Percentiles rank a stretch among this genome's conserved stretches.
Evolutionary conservation across 2,888 invertebrate genomes (phyloP).

Genomic region (Zaprionus bogoriensis): DNA sequence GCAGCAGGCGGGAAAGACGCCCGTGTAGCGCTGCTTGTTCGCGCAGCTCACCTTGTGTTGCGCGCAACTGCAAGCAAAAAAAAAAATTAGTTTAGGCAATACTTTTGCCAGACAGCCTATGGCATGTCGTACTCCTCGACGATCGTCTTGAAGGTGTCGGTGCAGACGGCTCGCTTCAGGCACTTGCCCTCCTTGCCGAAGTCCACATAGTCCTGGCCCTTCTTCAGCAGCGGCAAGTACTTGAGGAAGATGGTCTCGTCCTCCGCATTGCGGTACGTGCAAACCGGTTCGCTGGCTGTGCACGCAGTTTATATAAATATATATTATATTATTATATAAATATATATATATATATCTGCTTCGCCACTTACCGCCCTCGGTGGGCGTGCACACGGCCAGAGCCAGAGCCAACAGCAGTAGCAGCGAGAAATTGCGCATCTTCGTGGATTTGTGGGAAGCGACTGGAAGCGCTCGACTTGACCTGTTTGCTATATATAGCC

Average conservation of each 20-base stretch:
- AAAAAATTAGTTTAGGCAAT: background rate
- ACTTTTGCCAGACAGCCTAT: slow-evolving; percentile 40
- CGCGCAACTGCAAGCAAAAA: slow-evolving; percentile 53
- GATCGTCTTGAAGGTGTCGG: slow-evolving; percentile 68
- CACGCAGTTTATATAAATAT: too few species aligned
- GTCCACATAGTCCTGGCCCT: slow-evolving; percentile 79
- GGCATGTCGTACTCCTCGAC: slow-evolving; percentile 80
- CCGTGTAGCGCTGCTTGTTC: slow-evolving; percentile 76
- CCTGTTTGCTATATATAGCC: slow-evolving; percentile 66
- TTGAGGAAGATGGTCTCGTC: slow-evolving; percentile 78
- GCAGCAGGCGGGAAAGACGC: slow-evolving; percentile 80
- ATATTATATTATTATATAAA: too few species aligned
- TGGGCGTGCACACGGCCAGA: too few species aligned
- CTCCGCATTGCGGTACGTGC: slow-evolving; percentile 73
- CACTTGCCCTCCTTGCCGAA: slow-evolving; percentile 77
- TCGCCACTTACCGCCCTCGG: slow-evolving; percentile 31
- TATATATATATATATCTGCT: too few species aligned
- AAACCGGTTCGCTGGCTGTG: slow-evolving; percentile 75
- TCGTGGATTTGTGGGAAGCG: slow-evolving; percentile 19
- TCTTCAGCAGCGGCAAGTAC: slow-evolving; percentile 68
- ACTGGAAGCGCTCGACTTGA: slow-evolving; percentile 31
- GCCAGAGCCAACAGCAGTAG: slow-evolving; percentile 22
- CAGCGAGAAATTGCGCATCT: slow-evolving; percentile 40
- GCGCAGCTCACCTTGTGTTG: slow-evolving; percentile 67
- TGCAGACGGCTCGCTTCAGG: slow-evolving; percentile 73